Conservation (phyloP, 2,113 vertebrate species). For the Mohoua ochrocephala region DNA sequence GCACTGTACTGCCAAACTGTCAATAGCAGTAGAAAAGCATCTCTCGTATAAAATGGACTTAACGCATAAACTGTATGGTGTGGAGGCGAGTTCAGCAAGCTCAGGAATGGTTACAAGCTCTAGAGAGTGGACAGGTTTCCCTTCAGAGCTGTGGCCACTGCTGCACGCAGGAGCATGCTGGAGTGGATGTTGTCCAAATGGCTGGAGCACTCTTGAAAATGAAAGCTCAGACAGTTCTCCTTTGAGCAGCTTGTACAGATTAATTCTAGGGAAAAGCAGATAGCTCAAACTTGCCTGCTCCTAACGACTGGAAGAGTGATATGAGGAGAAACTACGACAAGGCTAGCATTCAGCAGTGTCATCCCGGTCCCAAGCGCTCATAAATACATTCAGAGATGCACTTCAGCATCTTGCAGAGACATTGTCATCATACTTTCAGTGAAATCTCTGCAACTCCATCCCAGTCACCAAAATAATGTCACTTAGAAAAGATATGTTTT, state of each 20-base stretch:
- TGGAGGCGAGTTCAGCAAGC: not conserved
- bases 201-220: not conserved
- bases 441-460: not conserved
- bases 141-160: not conserved
- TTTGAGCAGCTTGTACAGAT: not conserved
- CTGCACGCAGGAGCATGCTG: not conserved
- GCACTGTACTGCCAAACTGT: not conserved
- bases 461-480: conserved; percentile 33
- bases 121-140: not conserved
- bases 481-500: not conserved
- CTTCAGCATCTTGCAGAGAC: not conserved
- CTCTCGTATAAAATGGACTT: not conserved
- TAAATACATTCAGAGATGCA: not conserved
- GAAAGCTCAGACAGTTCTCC: not conserved
- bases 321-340: not conserved
- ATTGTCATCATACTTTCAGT: not conserved
- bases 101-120: accelerated
- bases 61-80: not conserved
- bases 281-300: not conserved
- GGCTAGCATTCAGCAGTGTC: not conserved
- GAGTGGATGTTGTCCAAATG: not conserved
- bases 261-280: not conserved
- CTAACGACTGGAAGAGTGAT: not conserved
- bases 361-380: not conserved
- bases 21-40: not conserved